Evolutionary conservation across 2,888 invertebrate genomes (phyloP), one percentile per base, ranked within the genome.

Genomic region (Metacarcinus magister): DNA sequence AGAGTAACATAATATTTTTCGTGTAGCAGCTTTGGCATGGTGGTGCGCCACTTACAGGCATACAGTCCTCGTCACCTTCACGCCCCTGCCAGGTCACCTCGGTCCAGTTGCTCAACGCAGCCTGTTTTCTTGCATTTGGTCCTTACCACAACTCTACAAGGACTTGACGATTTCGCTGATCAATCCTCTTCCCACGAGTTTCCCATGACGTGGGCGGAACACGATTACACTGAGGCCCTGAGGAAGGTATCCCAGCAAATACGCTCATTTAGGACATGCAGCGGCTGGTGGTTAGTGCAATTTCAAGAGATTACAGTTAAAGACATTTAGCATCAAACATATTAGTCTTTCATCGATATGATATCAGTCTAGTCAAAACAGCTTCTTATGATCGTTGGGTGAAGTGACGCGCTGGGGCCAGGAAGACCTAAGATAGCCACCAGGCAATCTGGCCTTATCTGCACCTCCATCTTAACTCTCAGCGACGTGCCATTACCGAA

Each of bases 401-500:
- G 54, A 67, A 67, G 67, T 67, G 67, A n/a, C 19, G 23, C 67
- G n/a, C 67, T 19, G 16, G 19, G 60, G 60, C 60, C 2, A 23
- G 60, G 19, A 19, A 4, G 60, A 19, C 4, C 60, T 60, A 2
- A 54, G 16, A 54, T 5, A 10, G 13, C 54, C 2, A 54, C 3
- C 54, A 19, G 16, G 19, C 16, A 54, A 13, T 3, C 13, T 54
- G 13, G 16, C 13, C 16, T 13, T 13, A 19, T 13, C 16, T 19
- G 54, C 54, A 19, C 54, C 10, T 13, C 23, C 28, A 75, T 5
- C 23, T 60, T 60, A 60, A 23, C 2, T 54, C 54, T 60, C 28
- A 75, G 28, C 75, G n/a, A 87, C 82, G 87, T 87, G 87, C 87
- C 87, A 87, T 87, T 87, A 39, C 13, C 8, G 87, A 39, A 39